Evolutionary conservation across 2,797 vertebrate genomes (phyloP), one percentile per base, ranked within the genome.

Genomic region (Loris lydekkerianus): DNA sequence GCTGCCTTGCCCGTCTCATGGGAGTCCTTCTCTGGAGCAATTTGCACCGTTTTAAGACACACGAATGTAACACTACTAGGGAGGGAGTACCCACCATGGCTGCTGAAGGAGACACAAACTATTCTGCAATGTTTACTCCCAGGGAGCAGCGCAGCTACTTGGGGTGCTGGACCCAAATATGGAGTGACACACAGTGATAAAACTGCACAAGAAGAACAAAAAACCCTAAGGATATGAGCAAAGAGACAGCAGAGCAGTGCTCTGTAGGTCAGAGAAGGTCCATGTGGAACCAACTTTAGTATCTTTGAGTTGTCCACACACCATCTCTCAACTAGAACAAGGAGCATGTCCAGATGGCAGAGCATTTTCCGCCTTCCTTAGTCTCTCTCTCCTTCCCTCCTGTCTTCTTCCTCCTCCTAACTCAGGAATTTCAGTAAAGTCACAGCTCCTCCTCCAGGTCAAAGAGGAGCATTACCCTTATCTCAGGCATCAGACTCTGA

Each of bases 121-220:
- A 43, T 0, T 1, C 40, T 21, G 40, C 3, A 29, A 3, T 8
- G 25, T 1, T 2, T 15, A 3, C 4, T 0, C 17, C 23, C 5
- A 4, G 3, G 17, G 23, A 46, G 31, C 10, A 23, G 9, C 49
- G 81, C 29, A 56, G 25, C 4, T 49, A 8, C 0, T 7, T 46
- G 75, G 60, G 14, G n/a, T 27, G n/a, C 3, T 6, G 43, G 21
- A 37, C 60, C 21, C 34, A 31, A 31, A 43, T 8, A 5, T 3
- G 58, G 34, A 73, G 21, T 40, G 1, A 91, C 29, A 4, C 25
- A 10, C 4, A 31, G 10, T 18, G 2, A 73, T 3, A 5, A 63
- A 72, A 40, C 4, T 75, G 10, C 23, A 25, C 7, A 40, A 92
- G 20, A 67, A 37, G 56, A 7, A 34, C 1, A 53, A 13, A 53